phyloP scores from a whole-genome alignment of 2,113 vertebrate species.

The Mus musculus region GRCm39 chr3:153293501-153294000 shows the following conservation, averaged over 20 bases:
- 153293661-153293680: not conserved
- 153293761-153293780: not conserved
- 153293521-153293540: not conserved
- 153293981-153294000: not conserved
- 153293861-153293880: too few species aligned
- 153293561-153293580: not conserved
- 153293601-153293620: not conserved
- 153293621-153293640: not conserved
- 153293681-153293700: not conserved
- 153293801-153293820: not conserved
- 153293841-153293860: not conserved
- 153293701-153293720: not conserved
- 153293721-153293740: not conserved
- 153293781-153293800: not conserved
- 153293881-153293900: not conserved
- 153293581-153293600: not conserved
- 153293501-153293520: not conserved
- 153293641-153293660: not conserved
- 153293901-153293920: not conserved
- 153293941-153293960: not conserved
- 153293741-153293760: not conserved
- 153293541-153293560: not conserved
- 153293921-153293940: not conserved
- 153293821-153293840: slow-evolving; percentile 7
- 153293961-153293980: not conserved